Conservation (phyloP, 1,140 invertebrate genomes). For the Bactericera cockerelli region DNA sequence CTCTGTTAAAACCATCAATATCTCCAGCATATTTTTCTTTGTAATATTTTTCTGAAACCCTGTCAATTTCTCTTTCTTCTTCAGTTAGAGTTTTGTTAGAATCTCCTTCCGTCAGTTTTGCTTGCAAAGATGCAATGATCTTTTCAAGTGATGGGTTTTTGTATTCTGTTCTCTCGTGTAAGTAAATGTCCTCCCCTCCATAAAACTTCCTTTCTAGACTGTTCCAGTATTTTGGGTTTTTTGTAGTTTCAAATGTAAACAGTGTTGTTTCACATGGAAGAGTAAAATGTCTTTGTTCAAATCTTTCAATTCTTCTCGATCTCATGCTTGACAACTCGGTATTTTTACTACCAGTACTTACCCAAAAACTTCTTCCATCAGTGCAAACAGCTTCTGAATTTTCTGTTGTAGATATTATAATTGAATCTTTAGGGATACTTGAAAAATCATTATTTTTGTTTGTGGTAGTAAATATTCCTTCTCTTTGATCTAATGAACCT, state of each 20-base stretch:
- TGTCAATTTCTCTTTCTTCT: slow-evolving; percentile 1
- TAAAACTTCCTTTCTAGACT: background rate
- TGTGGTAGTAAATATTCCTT: no score
- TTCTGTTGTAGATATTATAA: no score
- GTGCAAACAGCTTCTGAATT: no score
- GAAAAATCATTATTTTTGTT: no score
- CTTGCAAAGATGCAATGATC: background rate
- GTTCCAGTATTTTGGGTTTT: background rate
- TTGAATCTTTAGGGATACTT: no score
- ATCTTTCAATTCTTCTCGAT: background rate
- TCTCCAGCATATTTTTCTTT: background rate
- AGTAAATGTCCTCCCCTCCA: background rate
- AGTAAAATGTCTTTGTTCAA: background rate
- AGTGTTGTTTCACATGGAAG: background rate
- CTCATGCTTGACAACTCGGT: background rate
- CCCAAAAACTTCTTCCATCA: no score
- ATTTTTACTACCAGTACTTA: no score
- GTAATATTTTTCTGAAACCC: slow-evolving; percentile 5
- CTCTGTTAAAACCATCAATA: background rate
- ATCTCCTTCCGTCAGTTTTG: background rate
- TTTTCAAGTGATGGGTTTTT: background rate
- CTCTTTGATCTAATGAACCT: no score
- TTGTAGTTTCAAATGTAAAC: background rate
- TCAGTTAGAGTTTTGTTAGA: background rate
- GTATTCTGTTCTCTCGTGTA: background rate